Conservation (phyloP, 2,113 vertebrate genomes). For the Corythornis madagascariensis region DNA sequence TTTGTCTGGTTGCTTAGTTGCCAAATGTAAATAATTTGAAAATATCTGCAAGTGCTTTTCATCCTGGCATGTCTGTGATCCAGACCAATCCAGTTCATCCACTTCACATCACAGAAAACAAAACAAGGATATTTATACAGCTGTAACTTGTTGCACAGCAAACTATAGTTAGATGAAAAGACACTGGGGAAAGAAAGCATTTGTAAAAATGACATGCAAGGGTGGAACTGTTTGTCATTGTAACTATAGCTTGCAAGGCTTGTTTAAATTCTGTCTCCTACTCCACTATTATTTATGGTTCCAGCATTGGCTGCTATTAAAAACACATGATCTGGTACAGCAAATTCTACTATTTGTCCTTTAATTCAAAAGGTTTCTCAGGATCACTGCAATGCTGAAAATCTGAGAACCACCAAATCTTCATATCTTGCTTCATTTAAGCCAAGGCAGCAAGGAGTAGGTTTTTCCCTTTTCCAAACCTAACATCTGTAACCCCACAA, state of each 20-base stretch:
- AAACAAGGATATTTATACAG: conserved; percentile 76
- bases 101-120: conserved; percentile 70
- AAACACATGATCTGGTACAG: conserved; percentile 28
- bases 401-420: background rate
- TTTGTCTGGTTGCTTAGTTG: conserved; percentile 39
- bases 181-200: conserved; percentile 56
- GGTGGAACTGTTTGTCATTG: conserved; percentile 61
- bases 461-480: background rate
- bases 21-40: conserved; percentile 45
- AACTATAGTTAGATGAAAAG: conserved; percentile 73
- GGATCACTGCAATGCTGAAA: background rate
- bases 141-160: conserved; percentile 66
- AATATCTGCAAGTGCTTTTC: conserved; percentile 40
- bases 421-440: background rate
- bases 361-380: conserved; percentile 16
- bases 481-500: background rate
- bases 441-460: background rate
- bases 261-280: conserved; percentile 59
- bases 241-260: conserved; percentile 53
- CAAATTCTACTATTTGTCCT: conserved; percentile 26
- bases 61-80: conserved; percentile 35
- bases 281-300: conserved; percentile 56
- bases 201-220: conserved; percentile 69
- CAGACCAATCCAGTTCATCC: conserved; percentile 60
- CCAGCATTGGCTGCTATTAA: conserved; percentile 32